Percentiles rank a stretch among this genome's conserved stretches.
Evolutionary conservation across 2,113 vertebrate genomes (phyloP).

Genomic region (Pelecanus crispus): DNA sequence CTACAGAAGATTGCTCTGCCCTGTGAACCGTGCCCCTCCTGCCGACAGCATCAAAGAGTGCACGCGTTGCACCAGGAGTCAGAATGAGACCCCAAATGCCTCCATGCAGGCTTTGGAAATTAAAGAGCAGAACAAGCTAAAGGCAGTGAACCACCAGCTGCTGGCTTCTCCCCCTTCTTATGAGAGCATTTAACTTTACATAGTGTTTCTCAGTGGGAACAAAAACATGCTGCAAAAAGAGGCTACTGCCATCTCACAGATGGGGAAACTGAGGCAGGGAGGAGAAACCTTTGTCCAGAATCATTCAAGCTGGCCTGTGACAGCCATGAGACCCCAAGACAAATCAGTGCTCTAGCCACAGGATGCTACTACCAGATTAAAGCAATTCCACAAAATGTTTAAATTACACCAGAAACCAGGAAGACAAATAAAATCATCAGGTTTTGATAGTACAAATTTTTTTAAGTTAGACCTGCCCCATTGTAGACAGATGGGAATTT

Average conservation of each 20-base stretch:
- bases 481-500: background rate
- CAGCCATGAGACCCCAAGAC: background rate
- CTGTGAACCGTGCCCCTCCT: accelerated
- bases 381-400: background rate
- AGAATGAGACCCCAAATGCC: background rate
- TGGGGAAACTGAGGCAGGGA: background rate
- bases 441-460: background rate
- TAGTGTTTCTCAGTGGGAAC: background rate
- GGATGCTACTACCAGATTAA: background rate
- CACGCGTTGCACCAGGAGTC: background rate
- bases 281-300: background rate
- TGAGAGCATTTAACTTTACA: background rate
- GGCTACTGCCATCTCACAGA: background rate
- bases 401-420: background rate
- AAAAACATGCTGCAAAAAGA: background rate
- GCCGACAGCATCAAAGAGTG: background rate
- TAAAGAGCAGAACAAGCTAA: background rate
- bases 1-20: background rate
- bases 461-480: background rate
- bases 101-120: background rate
- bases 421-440: background rate
- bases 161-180: background rate
- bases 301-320: background rate
- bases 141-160: background rate
- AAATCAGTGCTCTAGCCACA: background rate